Evolutionary conservation across 2,888 invertebrate genomes (phyloP).

Genomic region (Caenorhabditis sinica): DNA sequence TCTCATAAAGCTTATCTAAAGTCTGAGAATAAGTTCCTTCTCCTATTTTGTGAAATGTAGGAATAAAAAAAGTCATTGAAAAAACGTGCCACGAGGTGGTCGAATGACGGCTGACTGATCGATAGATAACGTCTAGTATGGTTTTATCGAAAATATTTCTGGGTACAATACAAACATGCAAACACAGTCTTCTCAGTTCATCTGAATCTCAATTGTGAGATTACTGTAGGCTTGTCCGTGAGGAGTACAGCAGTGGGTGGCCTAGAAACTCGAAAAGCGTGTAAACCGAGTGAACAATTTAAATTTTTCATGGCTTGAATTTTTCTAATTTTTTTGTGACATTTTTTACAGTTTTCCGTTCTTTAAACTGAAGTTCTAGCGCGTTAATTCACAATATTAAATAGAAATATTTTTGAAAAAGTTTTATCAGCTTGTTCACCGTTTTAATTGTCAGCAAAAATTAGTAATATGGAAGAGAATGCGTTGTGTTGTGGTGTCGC

Average conservation of each 20-base stretch:
- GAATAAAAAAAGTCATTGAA: constrained; percentile 12
- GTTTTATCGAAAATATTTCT: constrained; percentile 35
- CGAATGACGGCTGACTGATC: constrained; percentile 59
- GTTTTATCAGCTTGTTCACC: neutral
- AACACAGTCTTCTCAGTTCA: neutral
- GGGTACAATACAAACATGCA: constrained; percentile 20
- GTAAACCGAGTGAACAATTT: constrained; percentile 19
- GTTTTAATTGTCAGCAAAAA: neutral
- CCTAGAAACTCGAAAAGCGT: neutral
- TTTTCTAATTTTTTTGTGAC: neutral
- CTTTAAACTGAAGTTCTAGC: too few species aligned
- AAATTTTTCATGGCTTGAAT: constrained; percentile 10
- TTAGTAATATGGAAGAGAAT: neutral
- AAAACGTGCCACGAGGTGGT: constrained; percentile 59
- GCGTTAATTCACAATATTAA: too few species aligned
- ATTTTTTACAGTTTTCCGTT: neutral
- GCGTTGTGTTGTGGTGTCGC: neutral
- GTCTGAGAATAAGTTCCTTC: neutral
- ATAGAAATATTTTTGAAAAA: neutral
- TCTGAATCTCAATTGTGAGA: neutral
- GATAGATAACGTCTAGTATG: constrained; percentile 56
- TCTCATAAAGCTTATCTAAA: neutral
- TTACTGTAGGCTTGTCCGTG: constrained; percentile 33
- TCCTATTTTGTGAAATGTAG: neutral
- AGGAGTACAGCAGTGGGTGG: constrained; percentile 12